These are phyloP conservation scores for Cyclura pinguis DNA, from an alignment of 2,797 vertebrate genomes.

Conservation along the genomic window DNA sequence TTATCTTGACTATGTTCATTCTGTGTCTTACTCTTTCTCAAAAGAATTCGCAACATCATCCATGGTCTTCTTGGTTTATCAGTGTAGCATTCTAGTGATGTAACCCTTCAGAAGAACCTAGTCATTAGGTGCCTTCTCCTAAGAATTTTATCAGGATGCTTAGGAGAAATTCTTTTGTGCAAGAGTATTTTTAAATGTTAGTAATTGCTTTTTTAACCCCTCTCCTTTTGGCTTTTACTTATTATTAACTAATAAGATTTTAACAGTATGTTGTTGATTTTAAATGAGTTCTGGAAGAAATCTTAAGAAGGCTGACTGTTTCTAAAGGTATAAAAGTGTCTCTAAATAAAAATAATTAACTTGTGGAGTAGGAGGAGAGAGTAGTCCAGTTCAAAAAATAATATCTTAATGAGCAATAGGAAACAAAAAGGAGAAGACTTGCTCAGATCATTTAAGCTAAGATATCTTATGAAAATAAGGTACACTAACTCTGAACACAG, in stretches of 20 bases:
- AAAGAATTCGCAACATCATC: no score
- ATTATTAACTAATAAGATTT: background rate
- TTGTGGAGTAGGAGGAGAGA: background rate
- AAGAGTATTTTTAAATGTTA: background rate
- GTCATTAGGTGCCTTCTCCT: background rate
- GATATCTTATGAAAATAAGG: background rate
- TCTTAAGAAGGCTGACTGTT: background rate
- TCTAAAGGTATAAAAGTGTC: background rate
- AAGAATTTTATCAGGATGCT: background rate
- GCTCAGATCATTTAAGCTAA: background rate
- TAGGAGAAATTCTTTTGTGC: background rate
- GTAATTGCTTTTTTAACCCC: background rate
- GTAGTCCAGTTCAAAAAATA: background rate
- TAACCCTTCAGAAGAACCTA: no score
- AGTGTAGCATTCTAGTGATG: no score
- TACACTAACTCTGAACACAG: no score
- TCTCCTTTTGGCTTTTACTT: background rate
- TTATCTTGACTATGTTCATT: no score
- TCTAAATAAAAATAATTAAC: background rate
- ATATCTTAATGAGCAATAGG: background rate
- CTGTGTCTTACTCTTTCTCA: no score
- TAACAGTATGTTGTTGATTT: background rate
- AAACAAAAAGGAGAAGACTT: background rate
- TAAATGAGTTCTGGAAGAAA: background rate
- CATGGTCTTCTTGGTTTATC: no score